phyloP scores from a whole-genome alignment of 1,140 invertebrate species.

The Bursaphelenchus mucronatus region DNA sequence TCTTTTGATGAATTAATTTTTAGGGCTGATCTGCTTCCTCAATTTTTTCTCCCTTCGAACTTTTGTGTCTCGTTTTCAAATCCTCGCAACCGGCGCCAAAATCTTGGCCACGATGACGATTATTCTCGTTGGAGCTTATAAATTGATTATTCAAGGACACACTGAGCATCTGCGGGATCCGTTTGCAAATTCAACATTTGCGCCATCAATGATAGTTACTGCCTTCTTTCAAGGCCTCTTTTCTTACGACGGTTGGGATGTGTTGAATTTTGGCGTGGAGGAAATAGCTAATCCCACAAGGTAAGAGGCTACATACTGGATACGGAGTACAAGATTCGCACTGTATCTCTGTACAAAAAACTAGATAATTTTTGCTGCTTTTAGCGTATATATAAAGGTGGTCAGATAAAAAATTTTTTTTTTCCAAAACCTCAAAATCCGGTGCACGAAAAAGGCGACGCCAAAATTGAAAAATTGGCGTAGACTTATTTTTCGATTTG shows the following conservation, averaged over 20 bases:
- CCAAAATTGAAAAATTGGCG: too few relatives aligned
- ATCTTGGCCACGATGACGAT: conserved; percentile 26
- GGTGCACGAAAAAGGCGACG: too few relatives aligned
- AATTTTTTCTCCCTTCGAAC: conserved; percentile 44
- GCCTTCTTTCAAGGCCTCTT: conserved; percentile 48
- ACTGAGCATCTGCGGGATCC: conserved; percentile 30
- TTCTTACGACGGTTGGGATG: conserved; percentile 50
- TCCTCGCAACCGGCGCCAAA: conserved; percentile 28
- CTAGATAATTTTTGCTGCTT: too few relatives aligned
- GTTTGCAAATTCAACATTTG: conserved; percentile 20
- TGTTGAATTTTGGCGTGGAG: conserved; percentile 47
- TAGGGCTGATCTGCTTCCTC: conserved; percentile 19
- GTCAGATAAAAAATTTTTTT: too few relatives aligned
- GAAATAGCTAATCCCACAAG: conserved; percentile 48
- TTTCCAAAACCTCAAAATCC: too few relatives aligned
- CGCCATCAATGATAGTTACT: conserved; percentile 16
- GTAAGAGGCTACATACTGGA: too few relatives aligned
- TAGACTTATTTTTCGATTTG: too few relatives aligned
- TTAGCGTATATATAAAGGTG: too few relatives aligned
- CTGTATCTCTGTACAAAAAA: too few relatives aligned
- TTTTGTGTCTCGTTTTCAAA: conserved; percentile 33
- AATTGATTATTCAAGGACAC: conserved; percentile 26
- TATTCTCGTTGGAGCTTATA: conserved; percentile 25
- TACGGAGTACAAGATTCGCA: too few relatives aligned
- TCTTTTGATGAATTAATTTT: background rate